A percentile compares a stretch with the other conserved stretches of the same genome.
phyloP scores from a whole-genome alignment of 1,140 invertebrate species.

The Homarus americanus region DNA sequence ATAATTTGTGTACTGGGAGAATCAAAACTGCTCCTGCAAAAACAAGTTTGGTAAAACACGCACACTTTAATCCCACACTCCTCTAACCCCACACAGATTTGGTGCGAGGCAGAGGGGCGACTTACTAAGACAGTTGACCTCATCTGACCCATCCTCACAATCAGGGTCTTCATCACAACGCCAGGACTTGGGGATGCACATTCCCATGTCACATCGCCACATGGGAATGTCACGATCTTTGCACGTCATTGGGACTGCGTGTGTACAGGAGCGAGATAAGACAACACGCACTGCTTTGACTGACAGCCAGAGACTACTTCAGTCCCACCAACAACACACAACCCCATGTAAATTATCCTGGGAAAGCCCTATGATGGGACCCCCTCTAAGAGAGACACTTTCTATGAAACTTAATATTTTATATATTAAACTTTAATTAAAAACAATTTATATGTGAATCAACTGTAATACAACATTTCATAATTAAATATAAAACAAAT shows the following conservation, averaged over 20 bases:
- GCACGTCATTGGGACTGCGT: not conserved
- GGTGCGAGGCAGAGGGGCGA: not conserved
- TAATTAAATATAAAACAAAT: too few species aligned
- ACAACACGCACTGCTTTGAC: not conserved
- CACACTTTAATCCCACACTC: not conserved
- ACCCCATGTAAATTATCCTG: too few species aligned
- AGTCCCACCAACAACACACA: too few species aligned
- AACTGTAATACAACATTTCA: too few species aligned
- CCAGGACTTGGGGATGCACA: conserved; percentile 81
- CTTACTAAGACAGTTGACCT: conserved; percentile 78
- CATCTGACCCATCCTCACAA: conserved; percentile 86
- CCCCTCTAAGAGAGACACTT: too few species aligned
- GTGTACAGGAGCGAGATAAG: not conserved
- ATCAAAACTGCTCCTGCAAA: not conserved
- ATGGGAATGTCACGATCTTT: not conserved
- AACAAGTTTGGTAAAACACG: not conserved
- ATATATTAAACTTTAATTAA: too few species aligned
- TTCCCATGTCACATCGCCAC: conserved; percentile 80
- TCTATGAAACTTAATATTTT: too few species aligned
- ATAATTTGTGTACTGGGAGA: too few species aligned
- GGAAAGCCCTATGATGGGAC: too few species aligned
- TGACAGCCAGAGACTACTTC: too few species aligned
- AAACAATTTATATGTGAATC: too few species aligned
- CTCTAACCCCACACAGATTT: not conserved
- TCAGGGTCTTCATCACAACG: conserved; percentile 86